Evolutionary conservation across 2,113 vertebrate genomes (phyloP), one percentile per base, ranked within the genome.

Genomic region (Gulo gulo): DNA sequence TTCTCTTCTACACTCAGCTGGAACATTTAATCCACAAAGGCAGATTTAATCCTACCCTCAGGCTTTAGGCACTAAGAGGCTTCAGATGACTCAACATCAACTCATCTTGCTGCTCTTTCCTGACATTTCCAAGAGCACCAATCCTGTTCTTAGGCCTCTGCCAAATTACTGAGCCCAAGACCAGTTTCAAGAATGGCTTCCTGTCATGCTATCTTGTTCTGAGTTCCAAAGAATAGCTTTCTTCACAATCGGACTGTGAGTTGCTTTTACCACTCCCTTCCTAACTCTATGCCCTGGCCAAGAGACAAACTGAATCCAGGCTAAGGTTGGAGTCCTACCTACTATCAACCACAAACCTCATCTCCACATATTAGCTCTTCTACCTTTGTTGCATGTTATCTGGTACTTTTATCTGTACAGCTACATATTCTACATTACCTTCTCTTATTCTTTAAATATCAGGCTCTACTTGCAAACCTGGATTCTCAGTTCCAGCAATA

Each of bases 1-100:
- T 96, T 95, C 42, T 65, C 84, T 94, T 97, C 61, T 26, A 65
- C 6, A 67, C 36, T 91, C 59, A 80, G 69, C 42, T 63, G 39
- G 63, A 88, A 67, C 20, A 52, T 81, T 73, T 74, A 88, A 65
- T 78, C 73, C 95, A 91, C 57, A 81, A 52, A 94, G 39, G 16
- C 63, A 96, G 76, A 34, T 45, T 57, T 76, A n/a, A 73, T 36
- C 65, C 67, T 73, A 9, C 52, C 69, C 55, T 65, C 15, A 45
- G 61, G 24, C 55, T 81, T 42, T 36, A 42, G 23, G 23, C 34
- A 61, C 8, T 11, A 2, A 52, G 84, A 85, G 23, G 61, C 47
- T 18, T 57, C 7, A 39, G 23, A 31, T 11, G 50, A 74, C 52
- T 69, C 47, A 55, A 23, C 23, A 65, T 45, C 34, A 23, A 13